Conservation (phyloP, 2,113 vertebrate genomes). For the Rhineura floridana region DNA sequence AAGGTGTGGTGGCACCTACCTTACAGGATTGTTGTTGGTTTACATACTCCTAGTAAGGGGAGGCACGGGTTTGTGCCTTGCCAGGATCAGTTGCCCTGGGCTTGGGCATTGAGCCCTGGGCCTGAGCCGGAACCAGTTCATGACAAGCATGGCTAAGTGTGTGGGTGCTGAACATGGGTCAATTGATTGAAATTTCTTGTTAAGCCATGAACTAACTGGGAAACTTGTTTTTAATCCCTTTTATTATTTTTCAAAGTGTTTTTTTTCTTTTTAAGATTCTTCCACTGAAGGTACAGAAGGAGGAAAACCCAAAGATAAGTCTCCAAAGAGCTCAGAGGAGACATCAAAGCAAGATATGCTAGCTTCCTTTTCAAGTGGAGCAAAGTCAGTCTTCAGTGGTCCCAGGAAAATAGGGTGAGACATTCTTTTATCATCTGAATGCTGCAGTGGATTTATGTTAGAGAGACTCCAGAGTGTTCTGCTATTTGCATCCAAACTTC, state of each 20-base stretch:
- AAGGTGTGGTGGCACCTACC: no score
- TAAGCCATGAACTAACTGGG: constrained; percentile 27
- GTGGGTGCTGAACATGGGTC: not conserved
- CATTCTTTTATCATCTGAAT: not conserved
- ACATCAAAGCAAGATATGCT: constrained; percentile 64
- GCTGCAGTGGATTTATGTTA: not conserved
- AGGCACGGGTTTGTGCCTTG: no score
- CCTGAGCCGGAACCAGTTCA: no score
- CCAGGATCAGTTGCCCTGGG: no score
- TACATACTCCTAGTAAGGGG: no score
- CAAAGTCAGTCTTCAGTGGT: constrained; percentile 68
- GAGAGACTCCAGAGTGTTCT: no score
- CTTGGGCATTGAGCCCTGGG: no score
- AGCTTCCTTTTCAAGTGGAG: constrained; percentile 67
- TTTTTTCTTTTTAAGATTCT: constrained; percentile 43
- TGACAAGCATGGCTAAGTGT: no score
- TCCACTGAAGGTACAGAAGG: constrained; percentile 48
- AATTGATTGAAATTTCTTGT: not conserved
- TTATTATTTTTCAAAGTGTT: not conserved
- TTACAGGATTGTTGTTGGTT: no score
- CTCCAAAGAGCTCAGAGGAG: constrained; percentile 46
- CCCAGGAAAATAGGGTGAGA: constrained; percentile 85
- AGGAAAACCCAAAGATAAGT: constrained; percentile 55
- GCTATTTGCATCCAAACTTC: not conserved
- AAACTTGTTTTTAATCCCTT: not conserved